A percentile compares a stretch with the other conserved stretches of the same genome.
phyloP scores from a whole-genome alignment of 2,113 vertebrate species.

The Ardeotis arabs region DNA sequence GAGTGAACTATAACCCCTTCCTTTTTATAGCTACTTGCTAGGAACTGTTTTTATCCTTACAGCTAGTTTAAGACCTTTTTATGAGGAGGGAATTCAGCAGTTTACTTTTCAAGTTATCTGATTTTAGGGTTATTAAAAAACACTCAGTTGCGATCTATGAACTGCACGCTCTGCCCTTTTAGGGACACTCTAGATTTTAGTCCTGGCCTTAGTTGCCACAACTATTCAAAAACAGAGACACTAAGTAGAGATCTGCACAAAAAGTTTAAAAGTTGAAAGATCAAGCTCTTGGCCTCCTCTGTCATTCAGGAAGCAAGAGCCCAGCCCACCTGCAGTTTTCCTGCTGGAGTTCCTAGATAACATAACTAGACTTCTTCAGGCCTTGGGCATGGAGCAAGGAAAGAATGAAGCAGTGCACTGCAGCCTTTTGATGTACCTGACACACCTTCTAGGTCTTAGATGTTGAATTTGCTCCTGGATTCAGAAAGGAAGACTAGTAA shows the following conservation, averaged over 20 bases:
- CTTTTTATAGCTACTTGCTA: not conserved
- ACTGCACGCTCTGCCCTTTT: not conserved
- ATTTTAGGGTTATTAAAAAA: not conserved
- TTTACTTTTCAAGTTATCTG: not conserved
- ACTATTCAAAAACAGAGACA: not conserved
- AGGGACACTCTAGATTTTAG: not conserved
- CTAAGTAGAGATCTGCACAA: not conserved
- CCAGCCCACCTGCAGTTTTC: not conserved
- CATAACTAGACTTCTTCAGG: not conserved
- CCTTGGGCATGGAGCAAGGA: not conserved
- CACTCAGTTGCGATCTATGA: not conserved
- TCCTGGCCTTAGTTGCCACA: not conserved
- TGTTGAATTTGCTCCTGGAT: not conserved
- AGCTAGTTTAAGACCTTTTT: not conserved
- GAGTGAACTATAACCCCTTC: not conserved
- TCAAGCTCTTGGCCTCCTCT: not conserved
- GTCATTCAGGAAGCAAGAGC: not conserved
- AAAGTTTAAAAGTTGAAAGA: not conserved
- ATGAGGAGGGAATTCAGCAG: not conserved
- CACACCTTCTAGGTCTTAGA: not conserved
- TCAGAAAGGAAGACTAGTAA: not conserved
- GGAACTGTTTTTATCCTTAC: not conserved
- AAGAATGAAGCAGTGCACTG: no score
- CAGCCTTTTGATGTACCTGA: no score
- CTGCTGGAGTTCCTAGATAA: not conserved